Evolutionary conservation across 1,140 invertebrate genomes (phyloP).

Genomic region (Geopemphigus sp.): DNA sequence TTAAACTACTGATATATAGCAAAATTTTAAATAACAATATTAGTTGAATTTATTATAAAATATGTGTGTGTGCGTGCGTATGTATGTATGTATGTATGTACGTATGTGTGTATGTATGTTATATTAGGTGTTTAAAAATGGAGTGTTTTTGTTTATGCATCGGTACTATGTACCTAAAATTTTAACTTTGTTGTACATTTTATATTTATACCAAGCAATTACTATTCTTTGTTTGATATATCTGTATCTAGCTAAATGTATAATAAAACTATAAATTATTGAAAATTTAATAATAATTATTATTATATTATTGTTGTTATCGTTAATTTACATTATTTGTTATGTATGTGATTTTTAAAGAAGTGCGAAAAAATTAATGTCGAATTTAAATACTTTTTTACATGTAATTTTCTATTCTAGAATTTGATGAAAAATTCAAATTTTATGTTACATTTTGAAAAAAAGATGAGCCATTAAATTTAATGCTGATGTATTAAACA

Average conservation of each 20-base stretch:
- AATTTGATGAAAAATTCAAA: slow-evolving; percentile 23
- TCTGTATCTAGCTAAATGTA: neutral
- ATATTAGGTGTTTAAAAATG: slow-evolving; percentile 7
- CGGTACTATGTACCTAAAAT: slow-evolving; percentile 27
- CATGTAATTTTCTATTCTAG: slow-evolving; percentile 29
- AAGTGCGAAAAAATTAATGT: slow-evolving; percentile 11
- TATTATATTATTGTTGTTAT: slow-evolving; percentile 22
- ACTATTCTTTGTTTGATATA: neutral
- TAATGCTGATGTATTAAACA: slow-evolving; percentile 39
- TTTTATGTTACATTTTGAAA: slow-evolving; percentile 34
- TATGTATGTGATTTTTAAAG: slow-evolving; percentile 45
- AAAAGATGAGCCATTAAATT: slow-evolving; percentile 29
- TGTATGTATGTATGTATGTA: too few species aligned
- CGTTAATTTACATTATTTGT: slow-evolving; percentile 37
- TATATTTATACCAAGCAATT: slow-evolving; percentile 1
- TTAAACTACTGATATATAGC: too few species aligned
- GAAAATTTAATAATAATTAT: slow-evolving; percentile 5
- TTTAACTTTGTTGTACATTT: neutral
- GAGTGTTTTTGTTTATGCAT: slow-evolving; percentile 49
- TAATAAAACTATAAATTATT: slow-evolving; percentile 22
- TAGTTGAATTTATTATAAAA: neutral
- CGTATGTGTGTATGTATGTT: neutral
- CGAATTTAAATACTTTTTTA: neutral
- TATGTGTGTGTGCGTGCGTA: neutral
- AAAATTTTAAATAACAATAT: too few species aligned